A percentile compares a stretch with the other conserved stretches of the same genome.
phyloP scores from a whole-genome alignment of 92 coral and sea anemone genomes.

The Phenganax stokvisi region DNA sequence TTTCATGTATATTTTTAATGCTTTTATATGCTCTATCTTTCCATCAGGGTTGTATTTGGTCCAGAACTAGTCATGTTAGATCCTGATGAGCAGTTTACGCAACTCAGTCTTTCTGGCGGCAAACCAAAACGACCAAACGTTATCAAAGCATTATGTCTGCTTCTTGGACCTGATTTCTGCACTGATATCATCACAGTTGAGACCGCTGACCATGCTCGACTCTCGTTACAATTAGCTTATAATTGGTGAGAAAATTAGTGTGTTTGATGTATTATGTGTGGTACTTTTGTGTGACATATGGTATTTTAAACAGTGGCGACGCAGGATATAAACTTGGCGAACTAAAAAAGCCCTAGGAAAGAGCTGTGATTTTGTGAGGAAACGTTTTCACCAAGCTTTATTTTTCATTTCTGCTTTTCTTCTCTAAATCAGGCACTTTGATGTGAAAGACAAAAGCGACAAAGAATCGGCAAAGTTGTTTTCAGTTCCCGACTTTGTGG shows the following conservation, averaged over 20 bases:
- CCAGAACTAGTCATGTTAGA: constrained; percentile 97
- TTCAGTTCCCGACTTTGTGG: constrained; percentile 99
- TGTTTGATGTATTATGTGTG: not conserved
- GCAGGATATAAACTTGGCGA: no score
- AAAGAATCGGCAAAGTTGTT: constrained; percentile 89
- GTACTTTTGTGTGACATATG: not conserved
- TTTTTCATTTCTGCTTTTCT: not conserved
- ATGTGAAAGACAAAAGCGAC: constrained; percentile 68
- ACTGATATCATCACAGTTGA: constrained; percentile 96
- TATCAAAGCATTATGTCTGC: constrained; percentile 89
- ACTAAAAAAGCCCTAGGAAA: not conserved
- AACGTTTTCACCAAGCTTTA: no score
- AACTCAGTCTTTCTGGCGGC: constrained; percentile 95
- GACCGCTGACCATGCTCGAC: constrained; percentile 95
- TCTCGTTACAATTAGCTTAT: constrained; percentile 87
- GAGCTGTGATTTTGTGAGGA: not conserved
- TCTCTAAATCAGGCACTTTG: constrained; percentile 68
- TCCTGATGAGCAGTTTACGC: constrained; percentile 98
- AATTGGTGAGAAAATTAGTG: constrained; percentile 63
- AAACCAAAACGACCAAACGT: constrained; percentile 98
- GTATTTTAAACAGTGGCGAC: no score
- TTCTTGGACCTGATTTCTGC: constrained; percentile 98
- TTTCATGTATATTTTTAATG: not conserved
- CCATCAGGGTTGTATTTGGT: constrained; percentile 83
- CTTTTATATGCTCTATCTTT: not conserved